Evolutionary conservation across 2,888 invertebrate species (phyloP), one percentile per base, ranked within the genome.

Genomic region (Lithodes maja): DNA sequence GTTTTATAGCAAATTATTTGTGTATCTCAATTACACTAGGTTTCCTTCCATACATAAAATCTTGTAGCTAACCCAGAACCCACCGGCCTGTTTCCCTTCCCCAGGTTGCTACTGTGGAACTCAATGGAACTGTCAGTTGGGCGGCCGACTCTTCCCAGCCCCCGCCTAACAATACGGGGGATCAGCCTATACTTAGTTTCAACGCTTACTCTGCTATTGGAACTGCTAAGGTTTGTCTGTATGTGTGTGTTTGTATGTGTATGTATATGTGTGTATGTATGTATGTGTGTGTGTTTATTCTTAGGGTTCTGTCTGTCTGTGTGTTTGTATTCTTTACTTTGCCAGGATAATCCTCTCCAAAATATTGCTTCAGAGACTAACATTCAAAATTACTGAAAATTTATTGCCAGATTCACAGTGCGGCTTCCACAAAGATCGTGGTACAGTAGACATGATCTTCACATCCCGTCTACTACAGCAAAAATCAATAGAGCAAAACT

Each of bases 371-470:
- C 17, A 17, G 9, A 3, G 54, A 3, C 81, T 81, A 5, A 1
- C 52, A 7, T 12, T 49, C 7, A 49, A 81, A 9, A 9, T 81
- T 9, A 1, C 15, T 33, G 55, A 81, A n/a, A 1, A 61, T 17
- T 1, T 55, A 17, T 33, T n/a, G 7, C 81, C 81, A 15, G 83
- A 83, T 9, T 55, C 50, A 5, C 83, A 83, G 17, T 83, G 83
- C 33, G 83, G 83, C 53, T 83, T 83, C 71, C 3, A 71, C 7
- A 69, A 17, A 69, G 83, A 83, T 1, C 83, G 71, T 17, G 50
- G 69, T 49, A 71, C 83, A 9, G 12, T 50, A 7, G 83, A 83
- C 71, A 83, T 83, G 83, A 71, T 83, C 9, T 69, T 83, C 52
- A 12, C 50, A n/a, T 9, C 49, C 1, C 2, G 71, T 5, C 83